Evolutionary conservation across 37 sponge, comb jelly and placozoan species (phyloP), one percentile per base, ranked within the genome.

Genomic region (Cliona cf. orientalis): DNA sequence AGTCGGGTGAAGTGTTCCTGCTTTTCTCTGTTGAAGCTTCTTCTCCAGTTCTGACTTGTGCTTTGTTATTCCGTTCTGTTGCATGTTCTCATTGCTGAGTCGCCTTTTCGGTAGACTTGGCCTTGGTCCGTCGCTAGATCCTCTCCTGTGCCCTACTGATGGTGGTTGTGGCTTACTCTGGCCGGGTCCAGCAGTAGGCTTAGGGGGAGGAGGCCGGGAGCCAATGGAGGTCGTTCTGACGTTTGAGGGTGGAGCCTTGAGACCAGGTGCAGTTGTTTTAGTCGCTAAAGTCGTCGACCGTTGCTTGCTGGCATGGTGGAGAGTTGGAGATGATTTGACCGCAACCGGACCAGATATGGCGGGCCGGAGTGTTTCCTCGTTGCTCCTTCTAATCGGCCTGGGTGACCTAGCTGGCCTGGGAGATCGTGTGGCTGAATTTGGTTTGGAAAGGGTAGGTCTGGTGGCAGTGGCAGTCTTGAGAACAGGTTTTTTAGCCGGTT

Each of bases 1-100:
- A 23, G 42, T 2, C 28, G 57, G 58, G 37, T 25, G 66, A 53
- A 19, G 40, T 1, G 7, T 11, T 12, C 25, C 7, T 14, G 2
- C 4, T 1, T 42, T 5, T 42, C 43, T 69, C n/a, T 9, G 23
- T 14, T 25, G 6, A 23, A 69, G n/a, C 36, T 49, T 72, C 42
- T 59, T 57, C 36, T 58, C 60, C 23, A 75, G 60, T 34, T 75
- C 60, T 22, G 76, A 75, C 36, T 40, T 58, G 17, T 35, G n/a
- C 19, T 75, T 22, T 32, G 32, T 49, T n/a, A n/a, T n/a, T n/a
- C n/a, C n/a, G 46, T 21, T 31, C 29, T 5, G n/a, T 11, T 4
- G 3, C 43, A 3, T 28, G 42, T 36, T 41, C 9, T 7, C 70
- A 41, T 22, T 5, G 42, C 43, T 36, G 19, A 1, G n/a, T 41